Evolutionary conservation across 2,797 vertebrate genomes (phyloP).

Genomic region (Pampus argenteus): DNA sequence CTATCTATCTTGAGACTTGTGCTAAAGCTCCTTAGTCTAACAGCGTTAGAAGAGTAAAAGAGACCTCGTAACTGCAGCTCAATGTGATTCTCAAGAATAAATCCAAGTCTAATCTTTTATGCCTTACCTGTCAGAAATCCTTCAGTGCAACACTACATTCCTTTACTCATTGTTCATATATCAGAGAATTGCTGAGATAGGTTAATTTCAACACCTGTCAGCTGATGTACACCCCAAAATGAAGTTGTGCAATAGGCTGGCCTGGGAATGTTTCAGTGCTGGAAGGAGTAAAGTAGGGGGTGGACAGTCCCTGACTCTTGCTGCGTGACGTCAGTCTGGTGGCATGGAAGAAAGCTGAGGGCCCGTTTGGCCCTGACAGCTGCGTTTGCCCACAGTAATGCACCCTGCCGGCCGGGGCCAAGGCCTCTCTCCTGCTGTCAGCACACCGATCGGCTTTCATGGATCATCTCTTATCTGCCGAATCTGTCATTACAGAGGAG

Average conservation of each 20-base stretch:
- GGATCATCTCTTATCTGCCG: conserved; percentile 82
- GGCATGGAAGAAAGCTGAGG: conserved; percentile 78
- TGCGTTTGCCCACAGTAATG: conserved; percentile 80
- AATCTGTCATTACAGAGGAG: conserved; percentile 86
- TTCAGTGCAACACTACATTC: conserved; percentile 66
- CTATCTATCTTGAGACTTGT: conserved; percentile 79
- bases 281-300: conserved; percentile 63
- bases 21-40: conserved; percentile 82
- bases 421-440: conserved; percentile 83
- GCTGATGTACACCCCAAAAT: conserved; percentile 68
- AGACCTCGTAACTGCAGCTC: conserved; percentile 76
- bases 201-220: conserved; percentile 82
- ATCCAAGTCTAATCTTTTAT: conserved; percentile 82
- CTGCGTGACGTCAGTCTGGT: conserved; percentile 78
- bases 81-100: conserved; percentile 74
- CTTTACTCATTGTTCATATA: conserved; percentile 77
- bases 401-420: conserved; percentile 74
- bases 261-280: conserved; percentile 73
- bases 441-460: conserved; percentile 83
- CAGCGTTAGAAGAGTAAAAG: conserved; percentile 78
- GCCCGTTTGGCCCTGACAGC: conserved; percentile 82
- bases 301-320: conserved; percentile 69
- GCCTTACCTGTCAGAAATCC: conserved; percentile 78
- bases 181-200: conserved; percentile 76
- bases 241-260: conserved; percentile 74